A percentile compares a stretch with the other conserved stretches of the same genome.
Evolutionary conservation across 2,113 vertebrate species (phyloP).

Genomic region (Collichthys lucidus): DNA sequence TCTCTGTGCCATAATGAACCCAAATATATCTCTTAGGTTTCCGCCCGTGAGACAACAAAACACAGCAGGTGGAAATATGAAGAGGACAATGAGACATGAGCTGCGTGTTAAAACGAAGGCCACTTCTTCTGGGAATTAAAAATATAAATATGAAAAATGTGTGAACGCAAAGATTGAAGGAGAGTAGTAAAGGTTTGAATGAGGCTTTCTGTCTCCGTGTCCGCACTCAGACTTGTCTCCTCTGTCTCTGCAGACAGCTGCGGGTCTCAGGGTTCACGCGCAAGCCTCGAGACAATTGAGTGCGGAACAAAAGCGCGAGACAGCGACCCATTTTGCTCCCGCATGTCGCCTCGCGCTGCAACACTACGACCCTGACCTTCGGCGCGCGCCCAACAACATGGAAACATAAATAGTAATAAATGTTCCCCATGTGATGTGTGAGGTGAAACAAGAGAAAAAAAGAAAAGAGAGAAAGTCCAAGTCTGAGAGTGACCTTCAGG

Average conservation of each 20-base stretch:
- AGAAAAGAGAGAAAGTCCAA: background rate
- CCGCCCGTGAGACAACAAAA: background rate
- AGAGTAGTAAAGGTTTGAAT: background rate
- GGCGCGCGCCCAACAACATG: constrained; percentile 67
- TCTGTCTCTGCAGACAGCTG: constrained; percentile 64
- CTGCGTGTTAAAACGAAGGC: background rate
- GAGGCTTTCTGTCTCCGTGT: background rate
- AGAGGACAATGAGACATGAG: background rate
- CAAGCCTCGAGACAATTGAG: constrained; percentile 79
- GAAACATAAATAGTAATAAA: constrained; percentile 50
- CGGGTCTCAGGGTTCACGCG: constrained; percentile 79
- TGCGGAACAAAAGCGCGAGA: constrained; percentile 80
- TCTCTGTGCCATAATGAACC: background rate
- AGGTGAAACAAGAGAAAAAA: background rate
- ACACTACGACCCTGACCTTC: constrained; percentile 78
- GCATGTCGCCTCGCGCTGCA: constrained; percentile 79
- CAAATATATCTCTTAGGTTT: background rate
- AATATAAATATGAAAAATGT: background rate
- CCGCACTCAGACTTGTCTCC: constrained; percentile 5
- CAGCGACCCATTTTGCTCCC: constrained; percentile 72
- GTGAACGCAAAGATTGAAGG: background rate
- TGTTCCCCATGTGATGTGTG: constrained; percentile 26
- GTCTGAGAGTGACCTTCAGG: constrained; percentile 20
- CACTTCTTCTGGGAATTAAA: background rate
- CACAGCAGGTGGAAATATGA: background rate